Evolutionary conservation across 2,888 invertebrate genomes (phyloP).

Genomic region (Platypus cylindrus): DNA sequence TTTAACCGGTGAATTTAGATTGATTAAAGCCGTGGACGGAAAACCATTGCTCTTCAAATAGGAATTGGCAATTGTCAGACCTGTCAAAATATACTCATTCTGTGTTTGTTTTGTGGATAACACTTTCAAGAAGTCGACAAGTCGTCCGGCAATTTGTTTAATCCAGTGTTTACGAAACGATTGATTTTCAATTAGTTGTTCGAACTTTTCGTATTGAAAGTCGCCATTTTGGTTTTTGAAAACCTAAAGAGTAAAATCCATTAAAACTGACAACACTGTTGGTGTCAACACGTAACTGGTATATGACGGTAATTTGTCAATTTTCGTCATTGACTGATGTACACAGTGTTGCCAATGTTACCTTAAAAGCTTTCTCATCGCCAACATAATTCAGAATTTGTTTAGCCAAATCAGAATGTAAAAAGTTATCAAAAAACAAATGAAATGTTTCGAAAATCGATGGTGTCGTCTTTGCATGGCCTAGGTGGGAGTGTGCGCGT

Average conservation of each 20-base stretch:
- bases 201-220: conserved; percentile 57
- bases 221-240: conserved; percentile 59
- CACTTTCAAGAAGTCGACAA: conserved; percentile 62
- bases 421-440: conserved; percentile 65
- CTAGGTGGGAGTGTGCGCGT: conserved; percentile 50
- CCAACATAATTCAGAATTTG: conserved; percentile 63
- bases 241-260: conserved; percentile 18
- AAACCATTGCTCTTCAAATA: conserved; percentile 64
- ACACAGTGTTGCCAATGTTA: no score
- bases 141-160: conserved; percentile 56
- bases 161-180: conserved; percentile 72
- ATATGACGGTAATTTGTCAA: no score
- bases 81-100: conserved; percentile 56
- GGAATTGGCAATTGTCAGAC: conserved; percentile 59
- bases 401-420: conserved; percentile 65
- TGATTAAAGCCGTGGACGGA: conserved; percentile 57
- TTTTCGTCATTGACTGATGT: no score
- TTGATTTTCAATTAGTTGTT: conserved; percentile 69
- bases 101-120: conserved; percentile 65
- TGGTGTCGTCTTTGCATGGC: conserved; percentile 59
- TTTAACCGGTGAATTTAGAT: conserved; percentile 54
- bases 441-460: conserved; percentile 57
- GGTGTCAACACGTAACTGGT: no score
- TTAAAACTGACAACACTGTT: no score
- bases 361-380: conserved; percentile 52